phyloP scores from a whole-genome alignment of 2,797 vertebrate species.

The Micromesistius poutassou region DNA sequence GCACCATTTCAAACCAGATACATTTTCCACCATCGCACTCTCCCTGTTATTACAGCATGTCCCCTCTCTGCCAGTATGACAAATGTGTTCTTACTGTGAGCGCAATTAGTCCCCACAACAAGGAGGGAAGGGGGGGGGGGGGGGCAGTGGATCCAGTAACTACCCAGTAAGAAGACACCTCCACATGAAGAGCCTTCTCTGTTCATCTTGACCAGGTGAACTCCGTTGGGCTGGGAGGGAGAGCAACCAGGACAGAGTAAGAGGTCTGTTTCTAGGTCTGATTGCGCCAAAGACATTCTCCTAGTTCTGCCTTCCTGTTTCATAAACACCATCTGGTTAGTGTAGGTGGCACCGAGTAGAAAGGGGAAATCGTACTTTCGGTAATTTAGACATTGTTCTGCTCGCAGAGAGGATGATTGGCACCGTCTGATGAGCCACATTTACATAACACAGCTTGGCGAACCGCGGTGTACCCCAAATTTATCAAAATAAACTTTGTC shows the following conservation, averaged over 20 bases:
- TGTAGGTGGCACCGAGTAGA: slow-evolving; percentile 56
- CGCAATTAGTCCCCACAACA: too few relatives aligned
- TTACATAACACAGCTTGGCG: slow-evolving; percentile 34
- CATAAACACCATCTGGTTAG: slow-evolving; percentile 60
- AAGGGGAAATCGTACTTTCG: slow-evolving; percentile 48
- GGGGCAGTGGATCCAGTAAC: too few relatives aligned
- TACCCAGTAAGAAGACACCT: slow-evolving; percentile 35
- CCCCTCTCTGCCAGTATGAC: slow-evolving; percentile 7
- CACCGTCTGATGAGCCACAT: slow-evolving; percentile 48
- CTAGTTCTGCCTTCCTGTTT: slow-evolving; percentile 27
- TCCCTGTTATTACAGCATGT: slow-evolving; percentile 37
- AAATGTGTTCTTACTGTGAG: slow-evolving; percentile 38
- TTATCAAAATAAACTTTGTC: neutral
- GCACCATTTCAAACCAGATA: slow-evolving; percentile 10
- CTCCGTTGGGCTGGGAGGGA: slow-evolving; percentile 33
- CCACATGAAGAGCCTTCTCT: slow-evolving; percentile 16
- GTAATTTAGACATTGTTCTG: slow-evolving; percentile 47
- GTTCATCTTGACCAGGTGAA: slow-evolving; percentile 22
- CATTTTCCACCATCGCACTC: slow-evolving; percentile 42
- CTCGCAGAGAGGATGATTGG: slow-evolving; percentile 43
- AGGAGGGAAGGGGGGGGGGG: too few relatives aligned
- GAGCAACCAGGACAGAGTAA: too few relatives aligned
- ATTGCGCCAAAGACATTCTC: slow-evolving; percentile 34
- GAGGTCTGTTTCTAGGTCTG: slow-evolving; percentile 26
- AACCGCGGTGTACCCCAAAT: neutral